phyloP scores from a whole-genome alignment of 2,888 invertebrate genomes.

The Zaprionus obscuricornis region DNA sequence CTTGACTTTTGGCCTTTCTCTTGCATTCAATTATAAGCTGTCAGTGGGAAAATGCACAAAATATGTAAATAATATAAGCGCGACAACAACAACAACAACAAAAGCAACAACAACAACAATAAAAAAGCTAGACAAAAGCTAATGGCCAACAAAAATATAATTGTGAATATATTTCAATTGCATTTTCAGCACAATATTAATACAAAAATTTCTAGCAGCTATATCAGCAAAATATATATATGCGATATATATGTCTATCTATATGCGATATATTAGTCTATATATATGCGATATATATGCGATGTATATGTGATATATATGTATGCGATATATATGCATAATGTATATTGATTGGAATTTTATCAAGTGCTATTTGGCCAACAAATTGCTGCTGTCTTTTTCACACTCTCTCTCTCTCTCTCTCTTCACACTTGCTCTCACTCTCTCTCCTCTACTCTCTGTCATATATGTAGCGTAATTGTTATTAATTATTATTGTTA shows the following conservation, averaged over 20 bases:
- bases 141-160: constrained; percentile 1
- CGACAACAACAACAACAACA: no score
- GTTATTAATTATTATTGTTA: constrained; percentile 78
- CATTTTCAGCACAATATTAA: constrained; percentile 9
- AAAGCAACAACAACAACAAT: no score
- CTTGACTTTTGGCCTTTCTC: constrained; percentile 46
- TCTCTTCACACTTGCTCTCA: not conserved
- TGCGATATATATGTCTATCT: no score
- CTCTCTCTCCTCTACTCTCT: not conserved
- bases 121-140: no score
- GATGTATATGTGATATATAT: constrained; percentile 49
- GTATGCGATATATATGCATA: no score
- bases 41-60: constrained; percentile 16
- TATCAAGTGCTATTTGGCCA: constrained; percentile 9
- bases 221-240: no score
- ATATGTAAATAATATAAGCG: constrained; percentile 34
- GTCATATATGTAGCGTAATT: constrained; percentile 61
- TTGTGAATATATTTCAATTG: constrained; percentile 7
- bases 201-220: constrained; percentile 8
- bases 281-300: no score
- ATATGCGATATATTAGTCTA: no score
- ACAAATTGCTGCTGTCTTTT: not conserved
- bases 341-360: constrained; percentile 63
- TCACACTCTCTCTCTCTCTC: not conserved
- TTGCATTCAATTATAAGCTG: constrained; percentile 27